Conservation (phyloP, 2,797 vertebrate genomes). For the Poecile montanus region DNA sequence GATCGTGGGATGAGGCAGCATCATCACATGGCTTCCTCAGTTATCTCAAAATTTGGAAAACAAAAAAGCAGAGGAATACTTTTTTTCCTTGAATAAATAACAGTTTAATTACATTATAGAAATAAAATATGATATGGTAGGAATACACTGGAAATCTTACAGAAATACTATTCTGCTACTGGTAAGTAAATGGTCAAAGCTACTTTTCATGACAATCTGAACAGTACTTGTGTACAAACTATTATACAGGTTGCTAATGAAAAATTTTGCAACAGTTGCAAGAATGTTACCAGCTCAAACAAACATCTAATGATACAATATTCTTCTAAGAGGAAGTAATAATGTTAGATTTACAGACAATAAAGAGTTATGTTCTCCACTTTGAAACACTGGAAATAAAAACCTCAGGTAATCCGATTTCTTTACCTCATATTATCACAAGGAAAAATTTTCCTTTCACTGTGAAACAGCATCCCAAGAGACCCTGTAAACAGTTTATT, state of each 20-base stretch:
- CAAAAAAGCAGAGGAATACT: slow-evolving; percentile 71
- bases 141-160: slow-evolving; percentile 81
- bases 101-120: slow-evolving; percentile 82
- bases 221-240: slow-evolving; percentile 80
- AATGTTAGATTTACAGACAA: slow-evolving; percentile 83
- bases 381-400: slow-evolving; percentile 77
- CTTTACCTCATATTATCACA: slow-evolving; percentile 73
- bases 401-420: slow-evolving; percentile 73
- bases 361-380: slow-evolving; percentile 76
- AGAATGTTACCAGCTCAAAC: slow-evolving; percentile 81
- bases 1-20: slow-evolving; percentile 61
- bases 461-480: slow-evolving; percentile 67
- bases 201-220: slow-evolving; percentile 83
- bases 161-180: slow-evolving; percentile 81
- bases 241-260: slow-evolving; percentile 82
- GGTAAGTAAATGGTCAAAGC: slow-evolving; percentile 80
- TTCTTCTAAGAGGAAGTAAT: slow-evolving; percentile 82
- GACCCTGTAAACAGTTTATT: slow-evolving; percentile 68
- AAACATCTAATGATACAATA: slow-evolving; percentile 85
- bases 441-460: slow-evolving; percentile 72
- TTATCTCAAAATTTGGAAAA: slow-evolving; percentile 67
- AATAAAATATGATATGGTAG: slow-evolving; percentile 81
- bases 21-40: slow-evolving; percentile 36
- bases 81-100: slow-evolving; percentile 80
- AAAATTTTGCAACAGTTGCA: slow-evolving; percentile 79